Base-by-base conservation (phyloP, 2,888 invertebrate genomes). In the Pseudolycoriella hygida region DNA sequence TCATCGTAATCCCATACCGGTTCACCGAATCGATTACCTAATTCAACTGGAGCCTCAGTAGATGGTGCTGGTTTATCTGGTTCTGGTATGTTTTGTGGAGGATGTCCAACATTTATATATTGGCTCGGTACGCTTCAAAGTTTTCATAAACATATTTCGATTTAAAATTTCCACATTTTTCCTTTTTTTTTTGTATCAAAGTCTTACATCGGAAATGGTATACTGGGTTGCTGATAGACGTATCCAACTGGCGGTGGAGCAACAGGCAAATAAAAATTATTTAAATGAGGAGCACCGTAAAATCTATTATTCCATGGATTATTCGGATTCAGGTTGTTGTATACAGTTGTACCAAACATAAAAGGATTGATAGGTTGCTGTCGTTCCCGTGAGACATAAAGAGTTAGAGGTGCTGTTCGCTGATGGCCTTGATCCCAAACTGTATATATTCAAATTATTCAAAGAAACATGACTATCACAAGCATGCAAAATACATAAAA, bases 11-110 rank as follows among this genome's bases (percentile, higher is more conserved):
- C 53, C n/a, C 53, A 52, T 51, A 55, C 55, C 2, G 47, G 51
- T 0, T 11, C 49, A 3, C 46, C 55, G 37, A 56, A 44, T 39
- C 60, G 50, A 34, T 17, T 45, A 50, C 56, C 61, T 60, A 62
- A 3, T 14, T 20, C 12, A 11, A 2, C 55, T 54, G 34, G 55
- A 53, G 39, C 53, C 54, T 12, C 34, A 14, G 38, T 49, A 10
- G 19, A 6, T 18, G 42, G 40, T 3, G 38, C 31, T 11, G 40
- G 19, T 17, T 15, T 41, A 41, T 25, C 45, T 11, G 46, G 44
- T 45, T 11, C 41, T 42, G 32, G 41, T 25, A 8, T 4, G 8
- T 25, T 25, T 25, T 25, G 25, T 8, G 25, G 25, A 4, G 25
- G 25, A 25, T 25, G 5, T 4, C 5, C 5, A 38, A 54, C 53